Evolutionary conservation across 2,113 vertebrate species (phyloP).

Genomic region (Siniperca knerii): DNA sequence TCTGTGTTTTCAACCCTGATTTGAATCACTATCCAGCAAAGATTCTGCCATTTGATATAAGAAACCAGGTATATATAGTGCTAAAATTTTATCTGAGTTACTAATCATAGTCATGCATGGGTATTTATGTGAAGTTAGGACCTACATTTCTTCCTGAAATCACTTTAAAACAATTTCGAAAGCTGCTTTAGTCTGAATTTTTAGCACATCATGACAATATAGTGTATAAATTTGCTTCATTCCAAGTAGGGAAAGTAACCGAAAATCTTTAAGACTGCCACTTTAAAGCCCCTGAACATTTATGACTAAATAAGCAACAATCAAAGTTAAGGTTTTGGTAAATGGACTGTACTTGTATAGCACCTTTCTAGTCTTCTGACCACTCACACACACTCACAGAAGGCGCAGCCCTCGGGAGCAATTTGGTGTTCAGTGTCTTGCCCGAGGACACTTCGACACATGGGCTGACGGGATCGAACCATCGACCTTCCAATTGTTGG

Average conservation of each 20-base stretch:
- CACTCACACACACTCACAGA: too few species aligned
- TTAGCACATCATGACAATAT: not conserved
- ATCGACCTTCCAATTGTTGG: too few species aligned
- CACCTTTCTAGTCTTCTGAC: too few species aligned
- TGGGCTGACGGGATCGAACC: too few species aligned
- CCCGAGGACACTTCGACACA: too few species aligned
- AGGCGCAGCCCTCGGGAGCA: too few species aligned
- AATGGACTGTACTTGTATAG: too few species aligned
- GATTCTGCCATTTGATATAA: not conserved
- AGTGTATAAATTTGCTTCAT: not conserved
- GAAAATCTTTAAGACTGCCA: too few species aligned
- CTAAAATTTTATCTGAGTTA: not conserved
- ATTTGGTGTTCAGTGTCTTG: too few species aligned
- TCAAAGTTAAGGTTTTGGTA: too few species aligned
- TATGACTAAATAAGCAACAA: not conserved
- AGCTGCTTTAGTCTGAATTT: not conserved
- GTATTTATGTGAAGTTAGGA: not conserved
- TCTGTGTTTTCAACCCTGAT: not conserved
- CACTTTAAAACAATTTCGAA: accelerated
- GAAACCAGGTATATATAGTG: not conserved
- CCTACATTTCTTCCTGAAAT: not conserved
- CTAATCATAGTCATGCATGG: not conserved
- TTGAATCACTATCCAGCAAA: not conserved
- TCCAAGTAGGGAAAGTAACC: not conserved
- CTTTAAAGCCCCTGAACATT: not conserved